A percentile compares a stretch with the other conserved stretches of the same genome.
These are phyloP conservation scores for Sula dactylatra DNA, from an alignment of 2,113 vertebrate genomes.

Conservation along the genomic window DNA sequence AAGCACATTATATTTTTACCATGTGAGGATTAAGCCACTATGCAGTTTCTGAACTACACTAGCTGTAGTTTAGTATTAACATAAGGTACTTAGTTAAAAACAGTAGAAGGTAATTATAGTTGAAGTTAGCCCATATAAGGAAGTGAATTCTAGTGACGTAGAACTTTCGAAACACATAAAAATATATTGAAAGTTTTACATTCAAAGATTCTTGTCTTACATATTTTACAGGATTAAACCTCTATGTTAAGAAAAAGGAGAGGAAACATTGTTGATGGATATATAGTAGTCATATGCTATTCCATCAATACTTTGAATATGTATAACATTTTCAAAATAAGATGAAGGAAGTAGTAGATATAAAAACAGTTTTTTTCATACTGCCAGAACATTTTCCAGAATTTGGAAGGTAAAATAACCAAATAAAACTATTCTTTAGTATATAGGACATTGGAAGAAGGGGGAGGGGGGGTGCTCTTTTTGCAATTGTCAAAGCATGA, in stretches of 20 bases:
- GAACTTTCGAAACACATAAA: not conserved
- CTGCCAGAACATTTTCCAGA: not conserved
- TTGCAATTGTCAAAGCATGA: not conserved
- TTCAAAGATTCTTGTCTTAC: not conserved
- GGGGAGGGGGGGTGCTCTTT: not conserved
- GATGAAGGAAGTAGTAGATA: not conserved
- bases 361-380: not conserved
- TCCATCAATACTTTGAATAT: not conserved
- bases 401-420: not conserved
- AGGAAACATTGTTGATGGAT: not conserved
- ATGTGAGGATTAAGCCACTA: not conserved
- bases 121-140: not conserved
- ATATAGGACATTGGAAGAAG: not conserved
- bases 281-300: not conserved
- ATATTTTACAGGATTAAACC: not conserved
- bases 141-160: not conserved
- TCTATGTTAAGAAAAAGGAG: not conserved
- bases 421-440: not conserved
- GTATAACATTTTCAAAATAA: not conserved
- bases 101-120: slow-evolving; percentile 19
- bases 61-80: slow-evolving; percentile 11
- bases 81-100: slow-evolving; percentile 13
- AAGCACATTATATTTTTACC: not conserved
- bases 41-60: slow-evolving; percentile 13
- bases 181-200: not conserved